Conservation (phyloP, 2,113 vertebrate genomes). For the Hystrix brachyura region DNA sequence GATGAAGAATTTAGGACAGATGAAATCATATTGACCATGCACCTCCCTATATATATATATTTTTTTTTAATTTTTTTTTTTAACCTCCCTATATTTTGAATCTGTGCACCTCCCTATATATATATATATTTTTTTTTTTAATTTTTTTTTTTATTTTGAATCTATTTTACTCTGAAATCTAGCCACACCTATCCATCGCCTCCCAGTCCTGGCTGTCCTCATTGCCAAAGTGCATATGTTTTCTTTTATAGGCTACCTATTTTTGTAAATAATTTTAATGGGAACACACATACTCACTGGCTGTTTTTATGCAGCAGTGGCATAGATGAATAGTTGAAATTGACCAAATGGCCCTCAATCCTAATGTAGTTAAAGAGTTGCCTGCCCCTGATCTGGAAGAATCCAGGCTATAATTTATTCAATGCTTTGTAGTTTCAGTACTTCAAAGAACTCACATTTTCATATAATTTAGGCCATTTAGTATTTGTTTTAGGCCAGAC, state of each 20-base stretch:
- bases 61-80: too few relatives aligned
- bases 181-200: not conserved
- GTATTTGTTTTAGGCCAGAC: not conserved
- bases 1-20: conserved; percentile 7
- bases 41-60: not conserved
- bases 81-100: not conserved
- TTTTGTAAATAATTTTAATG: conserved; percentile 20
- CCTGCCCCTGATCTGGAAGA: not conserved
- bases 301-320: not conserved
- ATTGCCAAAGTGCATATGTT: conserved; percentile 4
- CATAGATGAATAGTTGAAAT: not conserved
- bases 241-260: not conserved
- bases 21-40: not conserved
- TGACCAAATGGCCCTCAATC: not conserved
- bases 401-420: conserved; percentile 16
- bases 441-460: not conserved
- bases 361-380: conserved; percentile 47
- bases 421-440: not conserved
- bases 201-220: not conserved
- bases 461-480: not conserved
- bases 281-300: not conserved
- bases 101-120: not conserved
- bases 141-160: too few relatives aligned
- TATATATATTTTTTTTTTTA: too few relatives aligned
- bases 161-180: conserved; percentile 4